Conservation (phyloP, 2,888 invertebrate genomes). For the Nomada goodeniana region DNA sequence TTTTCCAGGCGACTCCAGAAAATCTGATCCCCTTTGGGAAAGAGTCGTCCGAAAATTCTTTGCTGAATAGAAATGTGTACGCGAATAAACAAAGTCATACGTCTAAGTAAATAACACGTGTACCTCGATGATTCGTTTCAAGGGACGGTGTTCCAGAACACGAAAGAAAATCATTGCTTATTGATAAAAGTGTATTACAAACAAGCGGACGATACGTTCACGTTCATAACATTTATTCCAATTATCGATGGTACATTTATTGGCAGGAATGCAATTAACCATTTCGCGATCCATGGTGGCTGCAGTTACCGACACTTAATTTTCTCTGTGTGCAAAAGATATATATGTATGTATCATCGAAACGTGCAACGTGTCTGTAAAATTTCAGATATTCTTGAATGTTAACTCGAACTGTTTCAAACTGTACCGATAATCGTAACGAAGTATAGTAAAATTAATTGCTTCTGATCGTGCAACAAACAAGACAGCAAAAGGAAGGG, state of each 20-base stretch:
- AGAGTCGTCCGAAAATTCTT: background rate
- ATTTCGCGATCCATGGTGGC: background rate
- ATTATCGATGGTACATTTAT: background rate
- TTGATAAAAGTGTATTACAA: background rate
- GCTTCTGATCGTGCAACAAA: too few relatives aligned
- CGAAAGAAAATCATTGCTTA: background rate
- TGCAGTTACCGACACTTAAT: too few relatives aligned
- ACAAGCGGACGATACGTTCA: background rate
- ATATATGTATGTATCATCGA: too few relatives aligned
- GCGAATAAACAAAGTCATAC: slow-evolving; percentile 21
- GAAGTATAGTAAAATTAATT: too few relatives aligned
- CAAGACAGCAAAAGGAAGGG: too few relatives aligned
- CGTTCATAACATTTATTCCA: background rate
- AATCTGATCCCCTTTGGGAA: too few relatives aligned
- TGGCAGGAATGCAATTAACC: background rate
- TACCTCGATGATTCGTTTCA: slow-evolving; percentile 48
- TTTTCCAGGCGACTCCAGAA: background rate
- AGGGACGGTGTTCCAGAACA: slow-evolving; percentile 16
- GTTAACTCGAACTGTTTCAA: too few relatives aligned
- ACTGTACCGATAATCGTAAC: too few relatives aligned
- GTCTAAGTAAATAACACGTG: slow-evolving; percentile 31
- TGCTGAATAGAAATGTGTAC: slow-evolving; percentile 15
- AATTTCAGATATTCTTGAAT: too few relatives aligned
- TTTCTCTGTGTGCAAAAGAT: too few relatives aligned
- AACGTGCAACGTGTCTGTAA: too few relatives aligned